phyloP scores from a whole-genome alignment of 2,797 vertebrate species.

The Pangasius mekongensis region DNA sequence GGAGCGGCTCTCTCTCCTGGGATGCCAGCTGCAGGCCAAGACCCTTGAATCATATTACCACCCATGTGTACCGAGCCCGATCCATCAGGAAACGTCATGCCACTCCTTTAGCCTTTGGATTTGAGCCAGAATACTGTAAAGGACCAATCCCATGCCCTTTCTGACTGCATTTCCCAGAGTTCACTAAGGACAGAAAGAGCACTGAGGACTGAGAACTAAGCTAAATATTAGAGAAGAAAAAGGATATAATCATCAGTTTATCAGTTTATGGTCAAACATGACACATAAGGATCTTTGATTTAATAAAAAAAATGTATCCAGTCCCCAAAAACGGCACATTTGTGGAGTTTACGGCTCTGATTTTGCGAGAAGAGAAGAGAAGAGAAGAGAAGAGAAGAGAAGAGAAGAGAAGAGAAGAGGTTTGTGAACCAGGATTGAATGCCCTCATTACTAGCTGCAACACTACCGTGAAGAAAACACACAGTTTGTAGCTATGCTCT shows the following conservation, averaged over 20 bases:
- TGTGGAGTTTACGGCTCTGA: background rate
- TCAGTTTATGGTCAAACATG: background rate
- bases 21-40: slow-evolving; percentile 46
- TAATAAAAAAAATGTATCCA: background rate
- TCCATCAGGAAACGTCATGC: slow-evolving; percentile 20
- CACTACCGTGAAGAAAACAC: background rate
- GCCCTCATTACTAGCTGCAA: background rate
- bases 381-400: too few species aligned
- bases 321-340: background rate
- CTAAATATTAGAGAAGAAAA: background rate
- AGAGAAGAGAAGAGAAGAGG: background rate
- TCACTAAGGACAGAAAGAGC: slow-evolving; percentile 27
- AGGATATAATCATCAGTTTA: background rate
- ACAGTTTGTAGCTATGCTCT: background rate
- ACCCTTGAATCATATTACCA: slow-evolving; percentile 44
- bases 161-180: slow-evolving; percentile 41
- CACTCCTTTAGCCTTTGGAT: slow-evolving; percentile 31
- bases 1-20: slow-evolving; percentile 38
- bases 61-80: slow-evolving; percentile 3
- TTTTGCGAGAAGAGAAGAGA: background rate
- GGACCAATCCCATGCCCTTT: slow-evolving; percentile 15
- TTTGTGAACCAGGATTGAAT: background rate
- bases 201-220: background rate
- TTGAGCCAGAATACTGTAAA: slow-evolving; percentile 2
- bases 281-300: background rate